phyloP scores from a whole-genome alignment of 2,888 invertebrate genomes.

The Ophion ellenae region DNA sequence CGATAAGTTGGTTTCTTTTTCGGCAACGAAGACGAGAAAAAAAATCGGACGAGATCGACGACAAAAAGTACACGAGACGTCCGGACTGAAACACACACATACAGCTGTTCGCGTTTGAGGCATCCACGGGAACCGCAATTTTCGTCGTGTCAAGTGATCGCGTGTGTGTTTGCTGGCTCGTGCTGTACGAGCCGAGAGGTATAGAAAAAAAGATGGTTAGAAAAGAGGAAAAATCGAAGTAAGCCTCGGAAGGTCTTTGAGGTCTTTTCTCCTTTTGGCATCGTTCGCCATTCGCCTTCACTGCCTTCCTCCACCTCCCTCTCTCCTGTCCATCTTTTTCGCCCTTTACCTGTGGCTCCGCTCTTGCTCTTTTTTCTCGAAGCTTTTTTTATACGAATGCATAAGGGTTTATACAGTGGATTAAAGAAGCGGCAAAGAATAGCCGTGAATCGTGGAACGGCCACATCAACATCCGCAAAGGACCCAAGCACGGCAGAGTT shows the following conservation, averaged over 20 bases:
- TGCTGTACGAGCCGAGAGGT: constrained; percentile 9
- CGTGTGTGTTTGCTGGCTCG: constrained; percentile 1
- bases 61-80: constrained; percentile 36
- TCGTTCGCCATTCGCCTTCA: background rate
- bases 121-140: background rate
- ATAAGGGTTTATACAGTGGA: constrained; percentile 57
- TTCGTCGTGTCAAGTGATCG: constrained; percentile 8
- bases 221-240: constrained; percentile 58
- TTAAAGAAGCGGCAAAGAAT: constrained; percentile 70
- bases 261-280: constrained; percentile 48
- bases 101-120: too few relatives aligned
- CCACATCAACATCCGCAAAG: constrained; percentile 20
- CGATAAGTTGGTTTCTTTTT: constrained; percentile 1
- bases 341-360: background rate
- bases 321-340: constrained; percentile 5
- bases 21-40: constrained; percentile 1
- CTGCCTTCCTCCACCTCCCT: constrained; percentile 25
- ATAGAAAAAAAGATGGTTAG: background rate
- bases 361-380: background rate
- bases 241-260: constrained; percentile 62
- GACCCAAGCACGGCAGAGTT: constrained; percentile 12
- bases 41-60: constrained; percentile 15
- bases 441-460: constrained; percentile 24
- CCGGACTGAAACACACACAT: too few relatives aligned
- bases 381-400: constrained; percentile 59